Evolutionary conservation across 2,113 vertebrate genomes (phyloP).

Genomic region (Cottus gobio): DNA sequence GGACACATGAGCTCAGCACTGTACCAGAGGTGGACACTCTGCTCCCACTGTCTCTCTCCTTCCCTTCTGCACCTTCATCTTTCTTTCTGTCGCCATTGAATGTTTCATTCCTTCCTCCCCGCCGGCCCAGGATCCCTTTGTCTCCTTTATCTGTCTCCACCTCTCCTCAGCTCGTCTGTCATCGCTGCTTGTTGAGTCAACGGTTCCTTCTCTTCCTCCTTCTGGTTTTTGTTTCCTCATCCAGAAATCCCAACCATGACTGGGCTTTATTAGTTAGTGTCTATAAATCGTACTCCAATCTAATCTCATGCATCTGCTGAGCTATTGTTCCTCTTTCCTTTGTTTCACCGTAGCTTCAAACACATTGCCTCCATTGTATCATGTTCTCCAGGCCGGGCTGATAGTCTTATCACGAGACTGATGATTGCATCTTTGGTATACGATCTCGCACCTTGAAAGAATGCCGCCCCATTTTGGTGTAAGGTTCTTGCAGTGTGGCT

Average conservation of each 20-base stretch:
- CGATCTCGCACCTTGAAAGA: constrained; percentile 39
- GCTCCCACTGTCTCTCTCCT: constrained; percentile 54
- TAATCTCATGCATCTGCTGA: constrained; percentile 66
- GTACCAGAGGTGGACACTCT: constrained; percentile 59
- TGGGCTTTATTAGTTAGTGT: constrained; percentile 54
- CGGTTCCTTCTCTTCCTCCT: constrained; percentile 50
- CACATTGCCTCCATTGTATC: constrained; percentile 39
- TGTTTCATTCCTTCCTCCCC: constrained; percentile 54
- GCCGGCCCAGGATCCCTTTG: constrained; percentile 51
- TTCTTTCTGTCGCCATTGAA: constrained; percentile 50
- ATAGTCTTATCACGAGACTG: constrained; percentile 47
- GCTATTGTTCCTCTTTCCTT: constrained; percentile 52
- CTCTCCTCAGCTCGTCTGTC: constrained; percentile 64
- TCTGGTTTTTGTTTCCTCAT: constrained; percentile 65
- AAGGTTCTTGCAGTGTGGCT: constrained; percentile 8
- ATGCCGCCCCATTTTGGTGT: constrained; percentile 2
- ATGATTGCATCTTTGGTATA: constrained; percentile 38
- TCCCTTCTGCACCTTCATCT: constrained; percentile 66
- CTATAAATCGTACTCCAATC: constrained; percentile 55
- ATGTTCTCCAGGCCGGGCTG: constrained; percentile 41
- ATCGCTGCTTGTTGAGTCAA: constrained; percentile 58
- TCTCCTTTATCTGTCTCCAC: constrained; percentile 67
- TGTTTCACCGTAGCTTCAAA: constrained; percentile 54
- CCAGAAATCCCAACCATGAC: constrained; percentile 63
- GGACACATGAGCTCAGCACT: constrained; percentile 75